Conservation (phyloP, 2,888 invertebrate species). For the Synanthedon andrenaeformis region DNA sequence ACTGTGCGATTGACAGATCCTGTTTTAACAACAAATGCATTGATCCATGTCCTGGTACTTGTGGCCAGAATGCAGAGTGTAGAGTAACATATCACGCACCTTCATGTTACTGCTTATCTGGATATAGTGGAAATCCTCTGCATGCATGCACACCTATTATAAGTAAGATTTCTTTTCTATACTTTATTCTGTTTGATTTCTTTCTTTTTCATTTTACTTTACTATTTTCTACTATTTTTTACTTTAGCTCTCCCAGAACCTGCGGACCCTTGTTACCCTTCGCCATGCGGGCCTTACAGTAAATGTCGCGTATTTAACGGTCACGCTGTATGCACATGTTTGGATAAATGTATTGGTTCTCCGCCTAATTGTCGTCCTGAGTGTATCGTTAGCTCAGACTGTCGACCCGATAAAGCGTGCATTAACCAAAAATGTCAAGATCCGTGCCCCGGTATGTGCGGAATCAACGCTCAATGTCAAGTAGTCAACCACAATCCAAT, state of each 20-base stretch:
- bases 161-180: conserved; percentile 69
- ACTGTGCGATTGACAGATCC: conserved; percentile 77
- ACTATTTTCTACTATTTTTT: too few species aligned
- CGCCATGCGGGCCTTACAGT: conserved; percentile 84
- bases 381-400: conserved; percentile 83
- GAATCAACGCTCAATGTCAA: conserved; percentile 81
- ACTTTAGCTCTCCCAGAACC: conserved; percentile 53
- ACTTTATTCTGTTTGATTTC: conserved; percentile 30
- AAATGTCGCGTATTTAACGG: conserved; percentile 78
- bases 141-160: conserved; percentile 72
- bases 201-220: conserved; percentile 18
- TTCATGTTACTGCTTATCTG: conserved; percentile 79
- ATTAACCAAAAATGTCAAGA: conserved; percentile 82
- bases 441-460: conserved; percentile 83
- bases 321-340: conserved; percentile 82
- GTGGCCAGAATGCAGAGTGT: conserved; percentile 83
- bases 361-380: conserved; percentile 83
- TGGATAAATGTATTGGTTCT: conserved; percentile 77
- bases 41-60: conserved; percentile 82
- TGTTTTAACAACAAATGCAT: conserved; percentile 84
- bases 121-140: conserved; percentile 79
- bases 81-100: conserved; percentile 81
- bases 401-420: conserved; percentile 80
- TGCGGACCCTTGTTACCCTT: conserved; percentile 78
- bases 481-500: conserved; percentile 85